Base-by-base conservation (phyloP, 2,797 vertebrate species). In the Vespertilio murinus region DNA sequence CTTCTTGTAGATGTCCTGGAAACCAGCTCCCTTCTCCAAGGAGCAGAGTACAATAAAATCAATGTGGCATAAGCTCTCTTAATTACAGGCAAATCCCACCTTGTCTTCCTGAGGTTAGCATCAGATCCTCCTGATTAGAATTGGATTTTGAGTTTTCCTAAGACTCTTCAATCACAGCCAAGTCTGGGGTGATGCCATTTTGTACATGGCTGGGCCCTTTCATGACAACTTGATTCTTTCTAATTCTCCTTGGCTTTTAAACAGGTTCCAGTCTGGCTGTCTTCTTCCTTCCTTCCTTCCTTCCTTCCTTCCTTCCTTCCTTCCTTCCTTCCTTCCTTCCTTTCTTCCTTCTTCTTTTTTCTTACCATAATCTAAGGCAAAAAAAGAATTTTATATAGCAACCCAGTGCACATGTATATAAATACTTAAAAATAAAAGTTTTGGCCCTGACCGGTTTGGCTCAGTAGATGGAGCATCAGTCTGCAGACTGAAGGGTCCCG, bases 81-180 rank as follows among this genome's bases (percentile, higher is more conserved):
- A 89, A 95, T 89, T 80, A 70, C 42, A 70, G 11, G 83, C 47
- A 84, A 95, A 89, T 95, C 88, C 79, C 84, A 85, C 35, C 67
- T 81, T 85, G 56, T 81, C 84, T 89, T 69, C 74, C 61, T 40
- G 85, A 92, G 40, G 74, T 74, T 86, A 75, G 56, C 70, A 75
- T 85, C 61, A 49, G 93, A 92, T 82, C 80, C 75, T 33, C 61
- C 88, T 71, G 45, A 80, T 90, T 81, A 35, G 74, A 85, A 85
- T 10, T 81, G 69, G 69, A 82, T 35, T 84, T 69, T 67, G 79
- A 88, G 42, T 81, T 90, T 92, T 64, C 61, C 64, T 78, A 71
- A 88, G 42, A 79, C 69, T 86, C 82, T 92, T 92, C 59, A n/a
- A 54, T 86, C 81, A 81, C n/a, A 82, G 45, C 47, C 75, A 77